phyloP scores from a whole-genome alignment of 1,140 invertebrate species.

The Hypothenemus hampei region DNA sequence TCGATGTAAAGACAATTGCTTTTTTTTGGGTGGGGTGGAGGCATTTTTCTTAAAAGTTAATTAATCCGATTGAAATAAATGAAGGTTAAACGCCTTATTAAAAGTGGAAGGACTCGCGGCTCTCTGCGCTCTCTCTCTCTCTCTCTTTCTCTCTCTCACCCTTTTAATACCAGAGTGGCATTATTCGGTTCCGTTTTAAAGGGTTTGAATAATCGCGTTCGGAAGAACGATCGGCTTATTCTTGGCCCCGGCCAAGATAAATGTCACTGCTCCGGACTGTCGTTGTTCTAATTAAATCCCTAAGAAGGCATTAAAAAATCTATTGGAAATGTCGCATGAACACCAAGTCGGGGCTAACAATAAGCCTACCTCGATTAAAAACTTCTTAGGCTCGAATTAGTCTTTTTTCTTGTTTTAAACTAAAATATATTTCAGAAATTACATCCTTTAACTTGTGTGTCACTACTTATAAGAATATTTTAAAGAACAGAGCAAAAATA shows the following conservation, averaged over 20 bases:
- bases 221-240: conserved; percentile 29
- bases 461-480: too few relatives aligned
- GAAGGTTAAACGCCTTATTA: too few relatives aligned
- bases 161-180: conserved; percentile 35
- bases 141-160: too few relatives aligned
- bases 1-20: too few relatives aligned
- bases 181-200: conserved; percentile 36
- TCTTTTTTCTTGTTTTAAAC: background rate
- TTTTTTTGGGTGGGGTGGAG: too few relatives aligned
- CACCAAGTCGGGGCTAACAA: too few relatives aligned
- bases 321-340: too few relatives aligned
- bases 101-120: too few relatives aligned
- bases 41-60: too few relatives aligned
- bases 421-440: background rate
- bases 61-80: too few relatives aligned
- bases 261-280: conserved; percentile 38
- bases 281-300: conserved; percentile 34
- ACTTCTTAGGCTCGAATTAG: conserved; percentile 6
- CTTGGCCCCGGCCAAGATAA: conserved; percentile 38
- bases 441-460: background rate
- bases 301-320: conserved; percentile 25
- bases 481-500: background rate
- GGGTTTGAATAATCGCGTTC: conserved; percentile 38
- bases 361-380: too few relatives aligned
- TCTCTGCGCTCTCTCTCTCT: too few relatives aligned